phyloP scores from a whole-genome alignment of 2,888 invertebrate species.

The Rotaria socialis region DNA sequence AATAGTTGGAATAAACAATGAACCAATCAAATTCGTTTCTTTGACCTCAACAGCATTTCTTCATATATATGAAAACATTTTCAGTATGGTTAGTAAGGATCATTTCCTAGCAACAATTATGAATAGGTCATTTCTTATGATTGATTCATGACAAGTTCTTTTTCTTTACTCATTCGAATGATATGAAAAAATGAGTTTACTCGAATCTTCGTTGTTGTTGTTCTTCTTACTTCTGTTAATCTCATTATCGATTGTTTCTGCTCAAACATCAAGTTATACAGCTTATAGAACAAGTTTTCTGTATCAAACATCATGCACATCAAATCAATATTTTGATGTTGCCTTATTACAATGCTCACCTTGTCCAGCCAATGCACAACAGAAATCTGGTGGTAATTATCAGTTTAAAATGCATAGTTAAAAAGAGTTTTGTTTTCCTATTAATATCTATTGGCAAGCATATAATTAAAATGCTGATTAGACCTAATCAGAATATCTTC shows the following conservation, averaged over 20 bases:
- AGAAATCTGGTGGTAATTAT: neutral
- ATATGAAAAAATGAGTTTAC: neutral
- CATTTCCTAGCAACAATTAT: neutral
- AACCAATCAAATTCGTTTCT: neutral
- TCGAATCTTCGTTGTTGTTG: neutral
- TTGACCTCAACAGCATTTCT: neutral
- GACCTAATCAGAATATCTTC: no score
- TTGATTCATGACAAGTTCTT: neutral
- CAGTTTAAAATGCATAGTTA: no score
- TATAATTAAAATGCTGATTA: no score
- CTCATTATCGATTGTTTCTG: neutral
- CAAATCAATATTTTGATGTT: neutral
- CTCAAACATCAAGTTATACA: neutral
- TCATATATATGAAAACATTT: neutral
- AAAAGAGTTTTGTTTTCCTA: no score
- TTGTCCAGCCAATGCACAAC: neutral
- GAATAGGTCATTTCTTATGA: neutral
- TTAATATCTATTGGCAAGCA: no score
- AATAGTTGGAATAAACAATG: neutral
- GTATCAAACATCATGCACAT: neutral
- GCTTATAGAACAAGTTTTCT: neutral
- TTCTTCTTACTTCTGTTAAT: neutral
- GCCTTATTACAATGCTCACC: neutral
- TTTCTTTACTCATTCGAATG: neutral
- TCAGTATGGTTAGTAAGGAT: neutral